Evolutionary conservation across 2,113 vertebrate genomes (phyloP).

Genomic region (Pseudonaja textilis): DNA sequence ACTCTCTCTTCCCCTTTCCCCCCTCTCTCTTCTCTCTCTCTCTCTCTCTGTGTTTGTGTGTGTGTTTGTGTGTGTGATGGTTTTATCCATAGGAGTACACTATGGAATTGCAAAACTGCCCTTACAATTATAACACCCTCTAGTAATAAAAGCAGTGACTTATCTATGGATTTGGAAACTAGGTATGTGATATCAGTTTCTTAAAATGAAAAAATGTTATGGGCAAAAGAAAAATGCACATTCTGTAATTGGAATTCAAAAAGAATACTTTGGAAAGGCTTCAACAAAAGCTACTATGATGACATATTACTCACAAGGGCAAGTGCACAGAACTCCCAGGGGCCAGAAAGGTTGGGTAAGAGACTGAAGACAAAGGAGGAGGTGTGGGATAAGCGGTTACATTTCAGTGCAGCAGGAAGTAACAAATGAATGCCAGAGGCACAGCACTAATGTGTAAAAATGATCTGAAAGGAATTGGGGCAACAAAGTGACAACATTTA

Average conservation of each 20-base stretch:
- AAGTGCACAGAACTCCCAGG: conserved; percentile 2
- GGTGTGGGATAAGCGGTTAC: not conserved
- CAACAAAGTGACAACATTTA: not conserved
- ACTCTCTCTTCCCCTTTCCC: too few relatives aligned
- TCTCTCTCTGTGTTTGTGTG: too few relatives aligned
- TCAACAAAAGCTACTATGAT: accelerated
- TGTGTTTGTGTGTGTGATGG: too few relatives aligned
- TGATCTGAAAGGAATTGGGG: not conserved
- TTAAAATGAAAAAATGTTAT: not conserved
- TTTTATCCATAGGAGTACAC: not conserved
- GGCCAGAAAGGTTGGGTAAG: not conserved
- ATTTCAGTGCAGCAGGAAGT: not conserved
- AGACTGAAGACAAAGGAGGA: not conserved
- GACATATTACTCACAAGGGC: not conserved
- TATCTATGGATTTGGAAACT: not conserved
- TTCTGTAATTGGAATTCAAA: not conserved
- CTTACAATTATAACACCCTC: not conserved
- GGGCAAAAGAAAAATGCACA: not conserved
- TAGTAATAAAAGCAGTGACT: not conserved
- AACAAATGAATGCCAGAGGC: not conserved
- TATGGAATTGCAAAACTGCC: not conserved
- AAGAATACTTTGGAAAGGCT: not conserved
- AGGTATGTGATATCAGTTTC: not conserved
- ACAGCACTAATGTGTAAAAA: not conserved
- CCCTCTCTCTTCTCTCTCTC: too few relatives aligned